Conservation (phyloP, 2,797 vertebrate species). For the Spinibarbus caldwelli region DNA sequence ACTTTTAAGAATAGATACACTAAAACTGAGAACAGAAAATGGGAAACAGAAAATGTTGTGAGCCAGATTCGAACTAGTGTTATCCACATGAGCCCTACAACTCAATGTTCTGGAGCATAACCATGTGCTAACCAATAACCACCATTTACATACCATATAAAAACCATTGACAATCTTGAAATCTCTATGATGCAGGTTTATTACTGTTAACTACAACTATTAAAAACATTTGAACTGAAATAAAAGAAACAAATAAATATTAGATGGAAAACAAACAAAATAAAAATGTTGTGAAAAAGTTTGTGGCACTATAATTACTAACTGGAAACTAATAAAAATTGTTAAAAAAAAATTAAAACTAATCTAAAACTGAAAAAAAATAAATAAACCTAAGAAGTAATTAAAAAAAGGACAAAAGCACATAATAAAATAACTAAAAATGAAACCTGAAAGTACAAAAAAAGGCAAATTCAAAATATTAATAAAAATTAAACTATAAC, state of each 20-base stretch:
- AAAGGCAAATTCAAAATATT: not conserved
- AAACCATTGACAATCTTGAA: not conserved
- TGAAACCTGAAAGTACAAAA: not conserved
- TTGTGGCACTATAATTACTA: not conserved
- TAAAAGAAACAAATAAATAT: not conserved
- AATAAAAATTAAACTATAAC: not conserved
- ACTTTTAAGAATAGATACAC: not conserved
- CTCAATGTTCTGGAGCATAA: not conserved
- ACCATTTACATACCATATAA: not conserved
- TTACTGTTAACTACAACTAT: not conserved
- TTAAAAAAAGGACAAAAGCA: not conserved
- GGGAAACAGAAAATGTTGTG: not conserved
- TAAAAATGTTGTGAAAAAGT: not conserved
- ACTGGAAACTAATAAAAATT: not conserved
- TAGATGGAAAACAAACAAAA: not conserved
- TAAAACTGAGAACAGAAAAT: not conserved
- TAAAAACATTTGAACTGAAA: not conserved
- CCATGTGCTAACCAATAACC: not conserved
- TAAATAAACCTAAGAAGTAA: not conserved
- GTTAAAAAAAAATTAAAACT: not conserved
- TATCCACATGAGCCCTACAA: not conserved
- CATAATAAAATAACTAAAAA: not conserved
- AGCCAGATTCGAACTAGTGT: not conserved
- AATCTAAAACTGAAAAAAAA: not conserved
- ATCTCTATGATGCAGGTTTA: not conserved